phyloP scores from a whole-genome alignment of 2,888 invertebrate species.

The Dynastes hyllus region DNA sequence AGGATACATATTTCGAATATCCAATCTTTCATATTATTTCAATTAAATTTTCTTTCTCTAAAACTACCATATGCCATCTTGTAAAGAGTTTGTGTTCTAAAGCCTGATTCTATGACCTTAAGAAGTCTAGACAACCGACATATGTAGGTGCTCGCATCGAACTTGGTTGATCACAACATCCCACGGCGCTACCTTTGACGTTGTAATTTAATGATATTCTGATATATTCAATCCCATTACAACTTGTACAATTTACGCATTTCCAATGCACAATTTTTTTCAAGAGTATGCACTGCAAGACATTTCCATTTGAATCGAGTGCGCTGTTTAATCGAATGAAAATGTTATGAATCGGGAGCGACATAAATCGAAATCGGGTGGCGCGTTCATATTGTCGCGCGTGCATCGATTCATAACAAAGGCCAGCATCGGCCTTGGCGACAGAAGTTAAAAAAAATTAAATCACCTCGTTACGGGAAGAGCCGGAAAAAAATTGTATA shows the following conservation, averaged over 20 bases:
- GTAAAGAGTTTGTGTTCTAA: too few relatives aligned
- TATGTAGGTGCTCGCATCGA: too few relatives aligned
- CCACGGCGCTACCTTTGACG: too few relatives aligned
- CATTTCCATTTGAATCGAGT: not conserved
- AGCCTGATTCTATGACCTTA: too few relatives aligned
- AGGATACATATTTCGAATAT: too few relatives aligned
- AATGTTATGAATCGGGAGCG: slow-evolving; percentile 9
- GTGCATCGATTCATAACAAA: slow-evolving; percentile 1
- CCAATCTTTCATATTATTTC: too few relatives aligned
- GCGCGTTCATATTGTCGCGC: not conserved
- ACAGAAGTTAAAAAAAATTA: slow-evolving; percentile 8
- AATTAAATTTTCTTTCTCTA: too few relatives aligned
- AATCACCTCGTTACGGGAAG: slow-evolving; percentile 1
- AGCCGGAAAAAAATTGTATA: not conserved
- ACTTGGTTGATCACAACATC: too few relatives aligned
- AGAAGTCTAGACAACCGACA: too few relatives aligned
- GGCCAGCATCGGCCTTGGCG: not conserved
- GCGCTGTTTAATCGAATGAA: slow-evolving; percentile 21
- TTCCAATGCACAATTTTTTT: not conserved
- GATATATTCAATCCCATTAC: not conserved
- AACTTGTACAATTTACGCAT: not conserved
- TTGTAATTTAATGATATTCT: too few relatives aligned
- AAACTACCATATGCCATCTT: too few relatives aligned
- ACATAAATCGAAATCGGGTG: slow-evolving; percentile 22
- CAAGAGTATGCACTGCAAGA: not conserved